Base-by-base conservation (phyloP, 1,140 invertebrate species). In the Caerostris darwini region DNA sequence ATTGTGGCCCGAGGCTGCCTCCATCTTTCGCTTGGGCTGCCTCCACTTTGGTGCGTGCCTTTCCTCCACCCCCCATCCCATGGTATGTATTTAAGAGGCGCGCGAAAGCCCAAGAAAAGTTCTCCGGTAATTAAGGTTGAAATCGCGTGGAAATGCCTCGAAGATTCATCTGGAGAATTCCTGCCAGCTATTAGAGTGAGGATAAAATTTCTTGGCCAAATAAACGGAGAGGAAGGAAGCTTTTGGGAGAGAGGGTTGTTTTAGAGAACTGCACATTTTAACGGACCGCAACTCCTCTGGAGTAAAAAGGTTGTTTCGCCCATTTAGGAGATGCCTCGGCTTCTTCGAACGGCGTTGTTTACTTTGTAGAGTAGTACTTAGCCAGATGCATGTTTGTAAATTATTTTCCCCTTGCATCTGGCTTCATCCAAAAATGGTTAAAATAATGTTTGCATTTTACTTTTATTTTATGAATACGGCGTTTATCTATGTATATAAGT, bases 201-300 rank as follows among this genome's bases (percentile, higher is more conserved):
- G 71, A 81, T 71, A 83, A 83, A 92, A 92, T 92, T 92, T 92
- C 90, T 92, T 83, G 77, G 82, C 58, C 90, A 92, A 92, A 90
- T 59, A 92, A 50, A 19, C 56, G 17, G 19, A 17, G 77, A 71
- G 77, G 64, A 82, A 58, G 58, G 56, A 34, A 61, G 34, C 12
- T 14, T 58, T 58, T 10, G 85, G 58, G 34, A 14, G 34, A 34
- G 34, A 34, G 34, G 34, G 34, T 34, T 34, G 34, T 34, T 34
- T 34, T 34, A 34, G 34, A 34, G 34, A 34, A 34, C 34, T 34
- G 34, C 34, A 34, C 34, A 34, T 34, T 34, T 34, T 34, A 34
- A 34, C 34, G 34, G 34, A 34, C 34, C 34, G 34, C 34, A 34
- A 34, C 34, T 34, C 34, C 2, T 34, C 2, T 34, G 34, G 34